A percentile compares a stretch with the other conserved stretches of the same genome.
These are phyloP conservation scores for Thera obeliscata DNA, from an alignment of 2,888 invertebrate species.

Conservation along the genomic window DNA sequence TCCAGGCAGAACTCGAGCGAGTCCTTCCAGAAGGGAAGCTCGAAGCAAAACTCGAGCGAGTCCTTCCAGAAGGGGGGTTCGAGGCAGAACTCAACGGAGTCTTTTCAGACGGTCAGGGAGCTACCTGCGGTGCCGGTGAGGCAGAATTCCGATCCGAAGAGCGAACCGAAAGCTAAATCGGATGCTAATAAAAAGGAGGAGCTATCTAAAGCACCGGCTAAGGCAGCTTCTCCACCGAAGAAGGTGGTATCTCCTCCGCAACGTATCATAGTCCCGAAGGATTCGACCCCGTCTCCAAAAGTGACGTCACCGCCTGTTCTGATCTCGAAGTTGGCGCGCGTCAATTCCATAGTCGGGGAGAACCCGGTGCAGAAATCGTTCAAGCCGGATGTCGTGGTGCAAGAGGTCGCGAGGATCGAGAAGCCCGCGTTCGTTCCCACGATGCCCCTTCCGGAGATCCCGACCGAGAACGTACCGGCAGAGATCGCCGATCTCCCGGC, in stretches of 20 bases:
- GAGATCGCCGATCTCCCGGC: conserved; percentile 26
- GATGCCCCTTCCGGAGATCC: conserved; percentile 23
- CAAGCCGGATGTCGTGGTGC: conserved; percentile 24
- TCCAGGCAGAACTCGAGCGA: neutral
- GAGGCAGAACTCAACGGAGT: conserved; percentile 22
- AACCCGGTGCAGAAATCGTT: conserved; percentile 27
- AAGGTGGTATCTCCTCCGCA: conserved; percentile 38
- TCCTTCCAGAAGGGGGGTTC: neutral
- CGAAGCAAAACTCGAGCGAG: neutral
- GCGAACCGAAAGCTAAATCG: conserved; percentile 10
- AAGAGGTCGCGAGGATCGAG: conserved; percentile 23
- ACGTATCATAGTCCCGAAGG: conserved; percentile 20
- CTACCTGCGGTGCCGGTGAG: conserved; percentile 9
- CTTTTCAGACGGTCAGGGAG: conserved; percentile 8
- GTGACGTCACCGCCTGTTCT: conserved; percentile 45
- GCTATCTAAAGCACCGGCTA: conserved; percentile 9
- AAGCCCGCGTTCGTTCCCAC: conserved; percentile 29
- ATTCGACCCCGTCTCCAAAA: conserved; percentile 17
- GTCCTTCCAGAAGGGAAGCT: neutral
- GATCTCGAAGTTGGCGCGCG: conserved; percentile 39
- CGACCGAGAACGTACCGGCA: neutral
- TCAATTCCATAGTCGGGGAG: conserved; percentile 47
- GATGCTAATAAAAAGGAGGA: conserved; percentile 4
- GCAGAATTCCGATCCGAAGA: conserved; percentile 27
- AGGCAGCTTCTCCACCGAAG: conserved; percentile 39